phyloP scores from a whole-genome alignment of 1,140 invertebrate species.

The Tachypleus tridentatus region DNA sequence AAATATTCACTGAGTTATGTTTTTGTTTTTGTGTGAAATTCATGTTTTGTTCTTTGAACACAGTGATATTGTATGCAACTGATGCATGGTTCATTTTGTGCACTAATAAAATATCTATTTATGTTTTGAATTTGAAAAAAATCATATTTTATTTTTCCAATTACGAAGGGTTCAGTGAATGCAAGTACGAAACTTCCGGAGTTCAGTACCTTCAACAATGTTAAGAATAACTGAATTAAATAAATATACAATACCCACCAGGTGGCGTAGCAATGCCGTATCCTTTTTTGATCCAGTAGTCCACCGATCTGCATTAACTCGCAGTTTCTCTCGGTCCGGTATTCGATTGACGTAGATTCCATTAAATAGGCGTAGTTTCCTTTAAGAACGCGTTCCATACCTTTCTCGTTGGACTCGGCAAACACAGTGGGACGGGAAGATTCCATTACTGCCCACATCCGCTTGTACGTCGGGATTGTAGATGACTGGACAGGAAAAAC shows the following conservation, averaged over 20 bases:
- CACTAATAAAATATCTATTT: too few relatives aligned
- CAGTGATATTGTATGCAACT: too few relatives aligned
- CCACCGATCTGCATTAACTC: conserved; percentile 80
- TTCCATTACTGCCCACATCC: conserved; percentile 90
- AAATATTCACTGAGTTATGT: too few relatives aligned
- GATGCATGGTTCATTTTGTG: too few relatives aligned
- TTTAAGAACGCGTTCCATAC: conserved; percentile 68
- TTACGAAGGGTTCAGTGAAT: too few relatives aligned
- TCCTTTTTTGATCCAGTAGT: conserved; percentile 75
- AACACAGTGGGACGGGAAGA: conserved; percentile 70
- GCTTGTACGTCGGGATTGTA: conserved; percentile 77
- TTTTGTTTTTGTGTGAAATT: too few relatives aligned
- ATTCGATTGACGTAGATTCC: conserved; percentile 80
- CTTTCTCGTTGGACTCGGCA: conserved; percentile 68
- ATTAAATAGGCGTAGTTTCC: conserved; percentile 83
- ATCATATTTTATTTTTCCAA: too few relatives aligned
- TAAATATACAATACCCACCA: conserved; percentile 43
- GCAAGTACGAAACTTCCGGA: too few relatives aligned
- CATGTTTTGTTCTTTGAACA: too few relatives aligned
- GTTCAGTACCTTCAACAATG: background rate
- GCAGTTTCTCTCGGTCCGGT: conserved; percentile 79
- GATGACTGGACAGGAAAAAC: conserved; percentile 52
- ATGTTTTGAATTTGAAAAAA: too few relatives aligned
- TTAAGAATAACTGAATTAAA: background rate
- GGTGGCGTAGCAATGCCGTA: conserved; percentile 87